These are phyloP conservation scores for Arctia plantaginis DNA, from an alignment of 2,888 invertebrate genomes.

Conservation along the genomic window DNA sequence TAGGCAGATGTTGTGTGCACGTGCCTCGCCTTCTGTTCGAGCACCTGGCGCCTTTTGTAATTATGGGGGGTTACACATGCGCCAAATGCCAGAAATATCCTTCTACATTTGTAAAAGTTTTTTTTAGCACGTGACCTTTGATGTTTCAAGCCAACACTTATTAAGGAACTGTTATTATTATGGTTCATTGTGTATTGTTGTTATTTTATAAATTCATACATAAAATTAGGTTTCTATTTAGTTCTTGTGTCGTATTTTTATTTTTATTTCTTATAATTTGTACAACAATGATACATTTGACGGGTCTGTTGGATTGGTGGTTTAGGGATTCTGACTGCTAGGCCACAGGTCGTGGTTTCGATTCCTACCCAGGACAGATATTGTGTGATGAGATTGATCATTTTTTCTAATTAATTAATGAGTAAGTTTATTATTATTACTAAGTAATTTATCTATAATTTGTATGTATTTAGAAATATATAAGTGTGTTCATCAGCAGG, in stretches of 20 bases:
- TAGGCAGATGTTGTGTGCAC: conserved; percentile 79
- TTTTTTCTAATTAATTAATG: too few relatives aligned
- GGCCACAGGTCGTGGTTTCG: too few relatives aligned
- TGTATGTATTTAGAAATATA: too few relatives aligned
- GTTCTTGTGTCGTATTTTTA: neutral
- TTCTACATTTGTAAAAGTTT: neutral
- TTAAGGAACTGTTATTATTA: neutral
- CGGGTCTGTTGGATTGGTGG: too few relatives aligned
- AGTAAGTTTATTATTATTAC: too few relatives aligned
- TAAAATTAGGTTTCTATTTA: neutral
- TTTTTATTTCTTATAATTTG: neutral
- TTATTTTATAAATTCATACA: neutral
- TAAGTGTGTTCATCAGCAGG: too few relatives aligned
- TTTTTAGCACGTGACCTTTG: conserved; percentile 17
- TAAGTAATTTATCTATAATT: too few relatives aligned
- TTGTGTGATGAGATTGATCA: too few relatives aligned
- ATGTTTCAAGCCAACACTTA: conserved; percentile 1
- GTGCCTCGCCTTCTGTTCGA: conserved; percentile 70
- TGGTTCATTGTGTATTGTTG: neutral
- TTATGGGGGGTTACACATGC: conserved; percentile 60
- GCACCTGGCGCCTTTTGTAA: conserved; percentile 76
- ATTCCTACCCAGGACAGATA: too few relatives aligned
- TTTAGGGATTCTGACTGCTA: too few relatives aligned
- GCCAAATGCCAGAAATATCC: conserved; percentile 58
- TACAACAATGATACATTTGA: too few relatives aligned